Evolutionary conservation across 2,113 vertebrate genomes (phyloP), one percentile per base, ranked within the genome.

Genomic region (Oreotrochilus melanogaster): DNA sequence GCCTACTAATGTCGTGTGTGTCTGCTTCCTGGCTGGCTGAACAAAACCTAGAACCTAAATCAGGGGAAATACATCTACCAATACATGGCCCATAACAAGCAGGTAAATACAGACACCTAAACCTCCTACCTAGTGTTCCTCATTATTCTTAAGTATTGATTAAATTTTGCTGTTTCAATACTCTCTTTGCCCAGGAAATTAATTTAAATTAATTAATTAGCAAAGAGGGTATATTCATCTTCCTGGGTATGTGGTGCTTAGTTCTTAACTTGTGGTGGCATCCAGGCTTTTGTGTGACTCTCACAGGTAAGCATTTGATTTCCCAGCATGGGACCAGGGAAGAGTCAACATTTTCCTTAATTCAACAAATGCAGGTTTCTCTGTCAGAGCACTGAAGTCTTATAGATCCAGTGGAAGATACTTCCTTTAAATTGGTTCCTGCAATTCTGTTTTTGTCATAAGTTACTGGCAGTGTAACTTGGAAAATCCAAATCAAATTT

Each of bases 401-500:
- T 60, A 80, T 12, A 83, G 71, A 78, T 86, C 30, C 89, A 61
- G 82, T 67, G 45, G 56, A 95, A 89, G 76, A 95, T 7, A 45
- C 11, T 86, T 88, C 80, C 56, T 83, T 94, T 92, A 93, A 54
- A 71, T 88, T 37, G 48, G 45, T 94, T 95, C 75, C 61, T 93
- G 48, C 94, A 97, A 92, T 73, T 92, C 88, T 85, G 58, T 48
- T 94, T 95, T 80, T 94, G 69, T 96, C 78, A 42, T 92, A 97
- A 87, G 64, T 71, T 66, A 92, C 95, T 97, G 89, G 93, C 92
- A 96, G 88, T 35, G 80, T 30, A 78, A 65, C 94, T 88, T 88
- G 96, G 95, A 98, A 98, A 97, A 94, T 89, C 64, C 85, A 97
- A 96, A 97, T 94, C 74, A 97, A 96, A 95, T 96, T 96, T 98